A percentile compares a stretch with the other conserved stretches of the same genome.
Evolutionary conservation across 2,113 vertebrate genomes (phyloP).

Genomic region (Marmota flaviventris): DNA sequence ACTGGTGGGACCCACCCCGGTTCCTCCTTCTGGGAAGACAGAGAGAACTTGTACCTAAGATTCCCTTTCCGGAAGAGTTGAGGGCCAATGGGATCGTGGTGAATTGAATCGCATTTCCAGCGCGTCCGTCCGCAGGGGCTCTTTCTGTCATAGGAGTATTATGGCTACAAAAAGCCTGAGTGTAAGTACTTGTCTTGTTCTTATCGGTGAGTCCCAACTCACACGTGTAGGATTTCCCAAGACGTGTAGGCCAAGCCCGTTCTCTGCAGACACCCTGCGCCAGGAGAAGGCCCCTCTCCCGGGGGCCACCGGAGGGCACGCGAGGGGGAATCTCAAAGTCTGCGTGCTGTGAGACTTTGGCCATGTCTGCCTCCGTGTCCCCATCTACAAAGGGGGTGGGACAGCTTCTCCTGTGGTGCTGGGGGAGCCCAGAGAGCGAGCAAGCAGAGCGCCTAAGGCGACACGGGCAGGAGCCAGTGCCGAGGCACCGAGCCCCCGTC

Average conservation of each 20-base stretch:
- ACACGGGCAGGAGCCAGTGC: neutral
- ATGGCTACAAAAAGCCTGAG: neutral
- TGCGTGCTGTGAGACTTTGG: neutral
- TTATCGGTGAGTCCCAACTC: neutral
- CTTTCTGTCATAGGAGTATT: neutral
- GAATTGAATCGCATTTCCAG: neutral
- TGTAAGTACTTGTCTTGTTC: neutral
- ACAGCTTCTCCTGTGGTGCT: neutral
- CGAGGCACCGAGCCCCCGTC: no score
- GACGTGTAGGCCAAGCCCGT: neutral
- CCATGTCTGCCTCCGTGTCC: neutral
- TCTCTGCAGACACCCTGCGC: neutral
- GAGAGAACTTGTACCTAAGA: neutral
- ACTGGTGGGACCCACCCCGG: neutral
- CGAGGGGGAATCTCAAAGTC: no score
- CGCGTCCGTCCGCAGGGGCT: neutral
- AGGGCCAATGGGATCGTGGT: neutral
- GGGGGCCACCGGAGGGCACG: neutral
- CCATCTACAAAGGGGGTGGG: neutral
- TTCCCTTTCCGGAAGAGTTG: neutral
- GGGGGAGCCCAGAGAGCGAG: neutral
- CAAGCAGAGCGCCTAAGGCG: neutral
- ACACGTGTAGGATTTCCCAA: neutral
- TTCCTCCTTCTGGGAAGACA: neutral
- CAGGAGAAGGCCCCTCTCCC: neutral